A percentile compares a stretch with the other conserved stretches of the same genome.
phyloP scores from a whole-genome alignment of 2,888 invertebrate genomes.

The Cantharis rustica region DNA sequence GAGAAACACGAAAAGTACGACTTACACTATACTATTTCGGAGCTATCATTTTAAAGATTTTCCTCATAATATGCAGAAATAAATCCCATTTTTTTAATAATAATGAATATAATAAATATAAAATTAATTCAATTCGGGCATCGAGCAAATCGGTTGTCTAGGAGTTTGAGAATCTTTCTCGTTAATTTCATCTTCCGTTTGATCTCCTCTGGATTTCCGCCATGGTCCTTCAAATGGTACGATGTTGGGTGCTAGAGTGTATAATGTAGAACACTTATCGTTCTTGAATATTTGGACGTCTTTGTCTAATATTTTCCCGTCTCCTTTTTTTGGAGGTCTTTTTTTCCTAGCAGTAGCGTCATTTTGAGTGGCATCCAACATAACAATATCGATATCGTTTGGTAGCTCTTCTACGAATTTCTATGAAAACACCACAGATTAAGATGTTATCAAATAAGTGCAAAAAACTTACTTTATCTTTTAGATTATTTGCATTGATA shows the following conservation, averaged over 20 bases:
- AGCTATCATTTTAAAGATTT: not conserved
- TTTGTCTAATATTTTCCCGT: not conserved
- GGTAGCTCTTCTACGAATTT: not conserved
- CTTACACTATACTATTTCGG: constrained; percentile 31
- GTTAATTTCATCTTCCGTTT: not conserved
- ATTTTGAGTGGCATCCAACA: not conserved
- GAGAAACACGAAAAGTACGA: constrained; percentile 41
- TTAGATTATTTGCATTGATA: not conserved
- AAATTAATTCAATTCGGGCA: not conserved
- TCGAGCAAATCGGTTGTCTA: not conserved
- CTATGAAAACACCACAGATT: not conserved
- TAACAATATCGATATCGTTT: not conserved
- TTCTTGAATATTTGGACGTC: not conserved
- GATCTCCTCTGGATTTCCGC: not conserved
- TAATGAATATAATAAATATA: not conserved
- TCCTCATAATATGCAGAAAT: not conserved
- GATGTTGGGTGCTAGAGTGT: not conserved
- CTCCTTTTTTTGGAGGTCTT: not conserved
- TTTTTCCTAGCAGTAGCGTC: not conserved
- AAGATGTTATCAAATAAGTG: not conserved
- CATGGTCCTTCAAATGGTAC: not conserved
- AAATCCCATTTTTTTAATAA: not conserved
- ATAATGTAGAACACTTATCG: not conserved
- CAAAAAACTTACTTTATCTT: not conserved
- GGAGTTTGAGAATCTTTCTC: not conserved